These are phyloP conservation scores for Dicranocentrus wangi DNA, from an alignment of 2,888 invertebrate species.

Conservation along the genomic window DNA sequence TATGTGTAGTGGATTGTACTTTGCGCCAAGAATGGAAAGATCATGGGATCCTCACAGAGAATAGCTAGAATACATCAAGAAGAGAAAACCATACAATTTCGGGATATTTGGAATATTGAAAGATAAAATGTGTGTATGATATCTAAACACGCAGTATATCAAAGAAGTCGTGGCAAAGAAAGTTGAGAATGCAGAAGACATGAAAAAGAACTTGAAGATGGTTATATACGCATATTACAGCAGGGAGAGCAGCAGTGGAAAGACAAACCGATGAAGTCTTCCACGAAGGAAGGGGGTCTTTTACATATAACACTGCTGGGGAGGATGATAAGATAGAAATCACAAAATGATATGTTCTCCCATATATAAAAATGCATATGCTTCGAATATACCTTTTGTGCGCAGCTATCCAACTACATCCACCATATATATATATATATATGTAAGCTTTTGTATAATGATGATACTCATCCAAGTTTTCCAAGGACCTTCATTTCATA, in stretches of 20 bases:
- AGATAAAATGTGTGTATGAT: constrained; percentile 1
- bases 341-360: background rate
- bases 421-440: background rate
- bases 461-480: constrained; percentile 11
- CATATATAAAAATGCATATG: background rate
- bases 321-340: constrained; percentile 19
- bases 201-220: too few species aligned
- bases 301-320: background rate
- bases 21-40: too few species aligned
- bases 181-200: too few species aligned
- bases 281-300: background rate
- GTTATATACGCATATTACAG: too few species aligned
- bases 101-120: background rate
- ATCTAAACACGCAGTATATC: too few species aligned
- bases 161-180: too few species aligned
- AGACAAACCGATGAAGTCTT: constrained; percentile 17
- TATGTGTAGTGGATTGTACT: too few species aligned
- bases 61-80: too few species aligned
- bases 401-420: background rate
- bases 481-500: constrained; percentile 16
- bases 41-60: too few species aligned
- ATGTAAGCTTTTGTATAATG: background rate
- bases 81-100: too few species aligned
- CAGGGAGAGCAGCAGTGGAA: too few species aligned
- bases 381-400: too few species aligned